Evolutionary conservation across 2,797 vertebrate species (phyloP).

Genomic region (Alosa sapidissima): DNA sequence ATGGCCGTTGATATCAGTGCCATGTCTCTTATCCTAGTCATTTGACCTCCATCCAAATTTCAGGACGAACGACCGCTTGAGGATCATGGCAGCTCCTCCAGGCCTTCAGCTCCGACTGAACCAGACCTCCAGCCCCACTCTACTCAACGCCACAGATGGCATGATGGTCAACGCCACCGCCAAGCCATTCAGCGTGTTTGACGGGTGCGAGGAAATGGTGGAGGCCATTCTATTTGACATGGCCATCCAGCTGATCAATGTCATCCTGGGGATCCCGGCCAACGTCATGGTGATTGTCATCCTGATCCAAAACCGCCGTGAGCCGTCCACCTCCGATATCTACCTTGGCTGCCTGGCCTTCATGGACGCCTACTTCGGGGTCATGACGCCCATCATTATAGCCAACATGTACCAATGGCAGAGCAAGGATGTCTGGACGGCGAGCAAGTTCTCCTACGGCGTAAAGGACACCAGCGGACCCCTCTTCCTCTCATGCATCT

Average conservation of each 20-base stretch:
- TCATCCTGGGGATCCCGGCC: constrained; percentile 72
- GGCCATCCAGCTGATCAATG: constrained; percentile 67
- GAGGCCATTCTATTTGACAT: constrained; percentile 74
- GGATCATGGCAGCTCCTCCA: constrained; percentile 55
- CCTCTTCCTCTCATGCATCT: constrained; percentile 76
- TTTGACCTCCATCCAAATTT: constrained; percentile 32
- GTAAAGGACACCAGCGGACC: constrained; percentile 78
- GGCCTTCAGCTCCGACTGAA: constrained; percentile 29
- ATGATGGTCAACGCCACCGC: constrained; percentile 52
- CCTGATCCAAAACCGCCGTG: constrained; percentile 67
- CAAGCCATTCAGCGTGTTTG: constrained; percentile 68
- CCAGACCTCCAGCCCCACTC: constrained; percentile 29
- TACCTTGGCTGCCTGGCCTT: constrained; percentile 74
- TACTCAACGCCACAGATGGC: constrained; percentile 41
- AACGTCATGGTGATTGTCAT: constrained; percentile 70
- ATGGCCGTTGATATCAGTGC: neutral
- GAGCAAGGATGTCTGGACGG: constrained; percentile 59
- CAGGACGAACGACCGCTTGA: neutral
- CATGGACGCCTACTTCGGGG: constrained; percentile 74
- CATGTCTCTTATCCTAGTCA: neutral
- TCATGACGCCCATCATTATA: constrained; percentile 66
- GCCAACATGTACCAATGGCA: constrained; percentile 70
- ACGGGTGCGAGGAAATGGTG: constrained; percentile 64
- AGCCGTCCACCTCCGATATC: constrained; percentile 74
- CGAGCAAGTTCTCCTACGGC: constrained; percentile 70